These are phyloP conservation scores for Parambassis ranga DNA, from an alignment of 2,797 vertebrate genomes.

Conservation along the genomic window DNA sequence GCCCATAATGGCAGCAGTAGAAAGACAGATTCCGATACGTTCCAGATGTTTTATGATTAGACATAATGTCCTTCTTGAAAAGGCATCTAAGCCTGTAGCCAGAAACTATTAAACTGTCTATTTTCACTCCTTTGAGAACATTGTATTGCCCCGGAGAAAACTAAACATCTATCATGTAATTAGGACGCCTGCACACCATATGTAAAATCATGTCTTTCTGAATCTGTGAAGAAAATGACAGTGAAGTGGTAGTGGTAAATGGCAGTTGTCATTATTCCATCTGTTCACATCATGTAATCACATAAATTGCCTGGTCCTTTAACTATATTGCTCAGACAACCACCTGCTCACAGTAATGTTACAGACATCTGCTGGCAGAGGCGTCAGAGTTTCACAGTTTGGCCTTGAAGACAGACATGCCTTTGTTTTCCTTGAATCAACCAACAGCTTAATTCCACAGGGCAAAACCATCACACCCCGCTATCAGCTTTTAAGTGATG, in stretches of 20 bases:
- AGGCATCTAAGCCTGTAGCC: slow-evolving; percentile 32
- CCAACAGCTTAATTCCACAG: slow-evolving; percentile 13
- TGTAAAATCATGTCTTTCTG: slow-evolving; percentile 47
- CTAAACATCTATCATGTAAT: slow-evolving; percentile 65
- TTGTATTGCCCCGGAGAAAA: slow-evolving; percentile 53
- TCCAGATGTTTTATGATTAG: slow-evolving; percentile 74
- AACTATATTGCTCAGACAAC: slow-evolving; percentile 51
- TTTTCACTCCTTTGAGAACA: slow-evolving; percentile 59
- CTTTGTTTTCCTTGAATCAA: slow-evolving; percentile 6
- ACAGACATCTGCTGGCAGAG: slow-evolving; percentile 15
- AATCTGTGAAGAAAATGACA: slow-evolving; percentile 34
- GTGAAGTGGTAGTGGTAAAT: slow-evolving; percentile 29
- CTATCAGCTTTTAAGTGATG: slow-evolving; percentile 17
- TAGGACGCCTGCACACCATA: slow-evolving; percentile 52
- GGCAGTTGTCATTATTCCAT: slow-evolving; percentile 56
- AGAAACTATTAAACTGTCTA: slow-evolving; percentile 54
- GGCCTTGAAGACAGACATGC: neutral
- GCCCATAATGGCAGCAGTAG: slow-evolving; percentile 29
- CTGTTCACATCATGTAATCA: slow-evolving; percentile 62
- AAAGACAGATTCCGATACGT: slow-evolving; percentile 40
- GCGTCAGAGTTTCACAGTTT: slow-evolving; percentile 2
- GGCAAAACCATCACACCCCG: neutral
- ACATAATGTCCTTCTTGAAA: slow-evolving; percentile 64
- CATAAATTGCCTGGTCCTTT: slow-evolving; percentile 30
- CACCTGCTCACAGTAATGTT: slow-evolving; percentile 52